phyloP scores from a whole-genome alignment of 2,888 invertebrate genomes.

The Eristalinus sepulchralis region DNA sequence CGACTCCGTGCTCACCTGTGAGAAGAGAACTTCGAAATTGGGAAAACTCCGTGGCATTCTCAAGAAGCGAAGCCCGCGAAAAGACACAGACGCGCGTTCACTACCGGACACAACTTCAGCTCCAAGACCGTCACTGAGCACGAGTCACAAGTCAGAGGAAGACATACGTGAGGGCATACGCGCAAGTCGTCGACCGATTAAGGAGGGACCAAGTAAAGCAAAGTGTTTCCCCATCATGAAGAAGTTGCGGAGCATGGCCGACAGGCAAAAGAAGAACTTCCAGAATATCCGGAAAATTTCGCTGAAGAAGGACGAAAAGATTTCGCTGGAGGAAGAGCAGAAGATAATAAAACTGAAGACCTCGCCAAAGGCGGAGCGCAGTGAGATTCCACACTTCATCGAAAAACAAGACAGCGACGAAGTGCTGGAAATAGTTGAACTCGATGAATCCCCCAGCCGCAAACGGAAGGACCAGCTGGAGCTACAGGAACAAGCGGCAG shows the following conservation, averaged over 20 bases:
- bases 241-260: conserved; percentile 85
- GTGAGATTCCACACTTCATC: conserved; percentile 80
- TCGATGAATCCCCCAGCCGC: conserved; percentile 81
- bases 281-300: conserved; percentile 78
- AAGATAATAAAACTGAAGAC: conserved; percentile 84
- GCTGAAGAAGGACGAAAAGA: conserved; percentile 81
- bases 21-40: conserved; percentile 75
- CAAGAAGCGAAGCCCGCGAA: conserved; percentile 81
- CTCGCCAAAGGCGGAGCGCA: conserved; percentile 84
- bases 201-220: conserved; percentile 77
- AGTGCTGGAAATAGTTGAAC: conserved; percentile 79
- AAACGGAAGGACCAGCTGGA: conserved; percentile 74
- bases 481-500: conserved; percentile 64
- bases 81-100: conserved; percentile 78
- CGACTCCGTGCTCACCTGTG: conserved; percentile 78
- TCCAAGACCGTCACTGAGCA: conserved; percentile 75
- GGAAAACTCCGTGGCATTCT: conserved; percentile 82
- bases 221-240: conserved; percentile 84
- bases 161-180: conserved; percentile 72
- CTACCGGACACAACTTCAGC: conserved; percentile 76
- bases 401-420: conserved; percentile 81
- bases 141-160: conserved; percentile 76
- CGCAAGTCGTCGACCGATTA: conserved; percentile 80
- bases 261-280: conserved; percentile 83
- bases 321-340: conserved; percentile 81